These are phyloP conservation scores for Elephantulus edwardii DNA, from an alignment of 2,113 vertebrate species.

Conservation along the genomic window DNA sequence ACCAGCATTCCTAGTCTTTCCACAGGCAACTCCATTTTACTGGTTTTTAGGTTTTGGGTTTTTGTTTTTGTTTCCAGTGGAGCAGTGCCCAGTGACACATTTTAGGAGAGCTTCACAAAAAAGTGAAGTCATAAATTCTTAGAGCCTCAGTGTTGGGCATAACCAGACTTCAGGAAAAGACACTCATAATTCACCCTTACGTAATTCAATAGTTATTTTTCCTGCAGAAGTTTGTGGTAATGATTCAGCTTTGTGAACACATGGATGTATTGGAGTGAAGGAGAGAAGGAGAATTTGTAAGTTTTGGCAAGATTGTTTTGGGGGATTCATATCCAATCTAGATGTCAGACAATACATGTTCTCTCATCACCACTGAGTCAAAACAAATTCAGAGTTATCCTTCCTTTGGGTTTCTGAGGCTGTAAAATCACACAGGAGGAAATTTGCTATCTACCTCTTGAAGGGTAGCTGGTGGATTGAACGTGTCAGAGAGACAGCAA, in stretches of 20 bases:
- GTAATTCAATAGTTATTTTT: not conserved
- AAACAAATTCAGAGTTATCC: too few species aligned
- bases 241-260: not conserved
- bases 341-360: not conserved
- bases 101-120: conserved; percentile 11
- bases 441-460: too few species aligned
- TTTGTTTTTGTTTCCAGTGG: conserved; percentile 16
- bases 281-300: not conserved
- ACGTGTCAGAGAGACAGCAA: too few species aligned
- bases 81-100: not conserved
- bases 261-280: not conserved
- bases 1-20: not conserved
- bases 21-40: not conserved
- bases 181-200: conserved; percentile 30
- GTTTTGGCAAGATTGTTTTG: not conserved
- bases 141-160: not conserved
- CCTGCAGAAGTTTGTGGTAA: not conserved
- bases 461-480: too few species aligned
- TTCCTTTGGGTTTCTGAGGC: too few species aligned
- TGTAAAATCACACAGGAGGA: too few species aligned
- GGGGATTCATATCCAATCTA: not conserved
- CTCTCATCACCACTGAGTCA: too few species aligned
- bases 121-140: conserved; percentile 39
- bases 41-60: too few species aligned
- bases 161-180: conserved; percentile 21